phyloP scores from a whole-genome alignment of 1,140 invertebrate species.

The Steinernema feltiae region DNA sequence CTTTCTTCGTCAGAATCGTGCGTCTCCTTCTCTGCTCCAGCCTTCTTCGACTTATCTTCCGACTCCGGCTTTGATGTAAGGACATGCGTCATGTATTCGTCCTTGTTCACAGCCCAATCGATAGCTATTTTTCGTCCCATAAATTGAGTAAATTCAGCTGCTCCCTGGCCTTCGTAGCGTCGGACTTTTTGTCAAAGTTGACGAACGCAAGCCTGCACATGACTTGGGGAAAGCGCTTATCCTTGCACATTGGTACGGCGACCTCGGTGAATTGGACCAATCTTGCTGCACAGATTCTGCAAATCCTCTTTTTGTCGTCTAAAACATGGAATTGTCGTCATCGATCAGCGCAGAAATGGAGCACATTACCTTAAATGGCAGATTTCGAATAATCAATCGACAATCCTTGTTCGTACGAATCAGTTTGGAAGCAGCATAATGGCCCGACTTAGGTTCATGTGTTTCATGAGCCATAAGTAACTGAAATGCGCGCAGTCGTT shows the following conservation, averaged over 20 bases:
- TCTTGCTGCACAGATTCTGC: slow-evolving; percentile 19
- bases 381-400: slow-evolving; percentile 43
- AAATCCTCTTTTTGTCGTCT: slow-evolving; percentile 46
- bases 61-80: slow-evolving; percentile 11
- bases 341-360: neutral
- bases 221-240: slow-evolving; percentile 43
- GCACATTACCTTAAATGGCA: slow-evolving; percentile 36
- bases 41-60: slow-evolving; percentile 19
- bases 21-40: neutral
- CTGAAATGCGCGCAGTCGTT: too few species aligned
- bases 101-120: slow-evolving; percentile 45
- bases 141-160: slow-evolving; percentile 40
- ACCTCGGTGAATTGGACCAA: slow-evolving; percentile 37
- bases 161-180: slow-evolving; percentile 34
- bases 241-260: slow-evolving; percentile 39
- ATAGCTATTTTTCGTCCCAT: slow-evolving; percentile 45
- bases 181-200: slow-evolving; percentile 29
- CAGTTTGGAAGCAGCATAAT: too few species aligned
- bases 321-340: too few species aligned
- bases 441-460: too few species aligned
- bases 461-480: too few species aligned
- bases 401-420: neutral
- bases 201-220: slow-evolving; percentile 49
- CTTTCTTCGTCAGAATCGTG: neutral
- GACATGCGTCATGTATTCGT: slow-evolving; percentile 29